These are phyloP conservation scores for Trachelus troglodyta DNA, from an alignment of 2,888 invertebrate species.

Conservation along the genomic window DNA sequence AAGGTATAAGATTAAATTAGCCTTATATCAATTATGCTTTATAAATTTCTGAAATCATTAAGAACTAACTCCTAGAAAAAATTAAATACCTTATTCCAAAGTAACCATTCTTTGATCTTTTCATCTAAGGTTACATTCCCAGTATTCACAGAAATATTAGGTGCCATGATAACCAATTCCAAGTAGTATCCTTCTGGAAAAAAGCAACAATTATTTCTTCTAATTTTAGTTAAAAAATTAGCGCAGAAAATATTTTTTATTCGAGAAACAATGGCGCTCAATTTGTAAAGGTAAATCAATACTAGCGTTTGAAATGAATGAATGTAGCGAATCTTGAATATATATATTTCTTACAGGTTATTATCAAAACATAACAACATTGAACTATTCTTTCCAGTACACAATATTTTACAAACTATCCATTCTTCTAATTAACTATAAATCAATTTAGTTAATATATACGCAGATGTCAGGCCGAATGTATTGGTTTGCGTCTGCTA, in stretches of 20 bases:
- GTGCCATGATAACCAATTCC: conserved; percentile 23
- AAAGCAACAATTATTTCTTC: not conserved
- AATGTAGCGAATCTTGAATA: not conserved
- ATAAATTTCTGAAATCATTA: not conserved
- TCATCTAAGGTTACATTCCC: conserved; percentile 72
- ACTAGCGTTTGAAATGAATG: not conserved
- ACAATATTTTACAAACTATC: not conserved
- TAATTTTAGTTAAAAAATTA: not conserved
- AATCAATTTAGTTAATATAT: not conserved
- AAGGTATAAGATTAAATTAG: not conserved
- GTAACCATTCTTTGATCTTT: conserved; percentile 79
- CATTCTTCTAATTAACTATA: not conserved
- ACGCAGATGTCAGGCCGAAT: not conserved
- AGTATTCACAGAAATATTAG: conserved; percentile 58
- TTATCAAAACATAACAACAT: not conserved
- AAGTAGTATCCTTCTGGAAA: not conserved
- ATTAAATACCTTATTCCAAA: conserved; percentile 76
- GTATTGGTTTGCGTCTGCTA: not conserved
- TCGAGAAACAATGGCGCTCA: not conserved
- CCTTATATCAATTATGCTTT: not conserved
- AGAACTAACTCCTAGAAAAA: conserved; percentile 17
- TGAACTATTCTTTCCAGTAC: not conserved
- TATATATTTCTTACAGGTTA: not conserved
- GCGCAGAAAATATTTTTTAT: not conserved
- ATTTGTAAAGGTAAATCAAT: not conserved